Percentiles rank a stretch among this genome's conserved stretches.
Conservation (phyloP, 2,888 invertebrate genomes). For the Euplexia lucipara region DNA sequence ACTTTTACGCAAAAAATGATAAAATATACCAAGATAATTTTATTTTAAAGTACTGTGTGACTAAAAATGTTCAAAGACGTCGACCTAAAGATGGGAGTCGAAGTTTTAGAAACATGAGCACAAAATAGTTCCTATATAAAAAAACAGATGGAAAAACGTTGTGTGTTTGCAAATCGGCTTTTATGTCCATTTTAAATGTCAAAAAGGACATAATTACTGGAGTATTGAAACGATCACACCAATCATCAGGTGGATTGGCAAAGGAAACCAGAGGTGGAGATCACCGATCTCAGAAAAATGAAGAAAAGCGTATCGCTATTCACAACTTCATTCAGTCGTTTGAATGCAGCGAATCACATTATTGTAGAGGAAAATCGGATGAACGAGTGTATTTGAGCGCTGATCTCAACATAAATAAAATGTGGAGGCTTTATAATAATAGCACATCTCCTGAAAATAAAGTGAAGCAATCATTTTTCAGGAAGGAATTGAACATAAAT, state of each 20-base stretch:
- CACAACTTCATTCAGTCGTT: slow-evolving; percentile 11
- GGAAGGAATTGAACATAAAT: slow-evolving; percentile 13
- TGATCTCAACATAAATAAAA: slow-evolving; percentile 18
- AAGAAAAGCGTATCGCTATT: slow-evolving; percentile 1
- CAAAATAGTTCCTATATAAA: too few relatives aligned
- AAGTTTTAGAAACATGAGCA: too few relatives aligned
- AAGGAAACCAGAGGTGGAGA: slow-evolving; percentile 8
- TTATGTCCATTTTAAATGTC: too few relatives aligned
- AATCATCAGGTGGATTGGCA: slow-evolving; percentile 5
- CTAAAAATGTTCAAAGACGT: too few relatives aligned
- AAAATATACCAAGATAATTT: too few relatives aligned
- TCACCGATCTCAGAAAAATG: slow-evolving; percentile 11
- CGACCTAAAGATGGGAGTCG: too few relatives aligned
- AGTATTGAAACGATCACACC: too few relatives aligned
- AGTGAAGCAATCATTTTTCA: slow-evolving; percentile 21
- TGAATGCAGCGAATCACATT: slow-evolving; percentile 20
- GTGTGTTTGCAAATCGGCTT: too few relatives aligned
- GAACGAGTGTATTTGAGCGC: slow-evolving; percentile 11
- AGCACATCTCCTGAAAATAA: slow-evolving; percentile 13
- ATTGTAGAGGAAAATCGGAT: slow-evolving; percentile 19
- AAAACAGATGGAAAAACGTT: too few relatives aligned
- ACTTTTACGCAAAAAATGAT: too few relatives aligned
- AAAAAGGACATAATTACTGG: too few relatives aligned
- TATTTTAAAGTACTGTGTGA: too few relatives aligned
- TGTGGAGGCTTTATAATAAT: slow-evolving; percentile 6